Percentiles rank a stretch among this genome's conserved stretches.
Evolutionary conservation across 2,113 vertebrate species (phyloP).

Genomic region (Cichladusa arquata): DNA sequence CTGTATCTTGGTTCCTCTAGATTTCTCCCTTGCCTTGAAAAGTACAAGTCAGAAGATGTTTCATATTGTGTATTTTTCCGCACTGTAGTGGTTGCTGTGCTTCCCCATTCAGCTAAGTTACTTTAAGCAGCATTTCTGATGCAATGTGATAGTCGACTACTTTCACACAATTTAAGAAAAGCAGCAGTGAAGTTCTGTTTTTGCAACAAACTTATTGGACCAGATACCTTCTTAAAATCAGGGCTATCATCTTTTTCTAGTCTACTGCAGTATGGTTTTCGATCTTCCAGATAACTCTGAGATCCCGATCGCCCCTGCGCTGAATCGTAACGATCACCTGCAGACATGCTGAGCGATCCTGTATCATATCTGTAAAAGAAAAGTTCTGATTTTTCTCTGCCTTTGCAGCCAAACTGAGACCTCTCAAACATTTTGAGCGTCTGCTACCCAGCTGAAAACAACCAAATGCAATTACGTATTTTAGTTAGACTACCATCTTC

Average conservation of each 20-base stretch:
- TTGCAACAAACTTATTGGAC: not conserved
- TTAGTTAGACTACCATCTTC: not conserved
- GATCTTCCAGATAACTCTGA: constrained; percentile 83
- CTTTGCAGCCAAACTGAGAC: not conserved
- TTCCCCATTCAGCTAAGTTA: not conserved
- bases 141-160: not conserved
- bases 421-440: not conserved
- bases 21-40: not conserved
- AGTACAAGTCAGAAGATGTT: not conserved
- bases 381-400: not conserved
- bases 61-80: not conserved
- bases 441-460: not conserved
- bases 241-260: constrained; percentile 89
- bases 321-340: constrained; percentile 84
- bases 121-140: not conserved
- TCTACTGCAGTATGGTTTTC: constrained; percentile 85
- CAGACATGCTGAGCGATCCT: constrained; percentile 67
- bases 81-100: not conserved
- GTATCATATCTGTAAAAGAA: constrained; percentile 78
- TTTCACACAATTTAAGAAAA: not conserved
- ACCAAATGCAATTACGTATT: not conserved
- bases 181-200: not conserved
- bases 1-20: not conserved
- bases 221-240: constrained; percentile 94
- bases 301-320: constrained; percentile 74